A percentile compares a stretch with the other conserved stretches of the same genome.
Conservation (phyloP, 2,888 invertebrate species). For the Euplexia lucipara region DNA sequence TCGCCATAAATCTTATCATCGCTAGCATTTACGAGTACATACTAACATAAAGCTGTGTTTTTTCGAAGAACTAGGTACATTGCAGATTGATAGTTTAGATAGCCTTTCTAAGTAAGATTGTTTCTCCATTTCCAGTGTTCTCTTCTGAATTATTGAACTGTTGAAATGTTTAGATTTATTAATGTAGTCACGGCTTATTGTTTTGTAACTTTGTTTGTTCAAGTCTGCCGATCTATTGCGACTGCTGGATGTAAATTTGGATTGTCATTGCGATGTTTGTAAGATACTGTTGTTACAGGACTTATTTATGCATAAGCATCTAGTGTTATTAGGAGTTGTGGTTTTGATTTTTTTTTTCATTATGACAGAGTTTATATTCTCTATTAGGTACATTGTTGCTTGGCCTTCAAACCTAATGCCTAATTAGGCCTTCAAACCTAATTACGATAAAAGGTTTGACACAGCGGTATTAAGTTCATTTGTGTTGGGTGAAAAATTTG, state of each 20-base stretch:
- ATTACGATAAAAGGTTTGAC: neutral
- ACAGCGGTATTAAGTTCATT: neutral
- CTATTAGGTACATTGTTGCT: neutral
- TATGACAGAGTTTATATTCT: neutral
- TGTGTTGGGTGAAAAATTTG: neutral
- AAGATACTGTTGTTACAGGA: conserved; percentile 20
- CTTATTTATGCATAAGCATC: conserved; percentile 24
- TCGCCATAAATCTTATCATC: conserved; percentile 44
- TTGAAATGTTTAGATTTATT: conserved; percentile 55
- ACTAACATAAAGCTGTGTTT: conserved; percentile 32
- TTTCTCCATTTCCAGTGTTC: conserved; percentile 45
- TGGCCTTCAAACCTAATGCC: too few species aligned
- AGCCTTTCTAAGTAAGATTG: conserved; percentile 49
- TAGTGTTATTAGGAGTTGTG: conserved; percentile 3
- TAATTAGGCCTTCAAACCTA: too few species aligned
- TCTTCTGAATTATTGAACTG: conserved; percentile 52
- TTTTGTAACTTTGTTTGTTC: conserved; percentile 54
- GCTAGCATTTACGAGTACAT: conserved; percentile 35
- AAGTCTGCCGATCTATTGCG: conserved; percentile 44
- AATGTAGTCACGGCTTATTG: conserved; percentile 40
- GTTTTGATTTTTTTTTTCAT: neutral
- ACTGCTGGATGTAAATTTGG: conserved; percentile 39
- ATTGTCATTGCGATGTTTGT: conserved; percentile 47
- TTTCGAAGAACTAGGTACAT: conserved; percentile 50
- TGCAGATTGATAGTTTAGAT: conserved; percentile 42